Base-by-base conservation (phyloP, 92 coral and sea anemone species). In the Metridium senile region DNA sequence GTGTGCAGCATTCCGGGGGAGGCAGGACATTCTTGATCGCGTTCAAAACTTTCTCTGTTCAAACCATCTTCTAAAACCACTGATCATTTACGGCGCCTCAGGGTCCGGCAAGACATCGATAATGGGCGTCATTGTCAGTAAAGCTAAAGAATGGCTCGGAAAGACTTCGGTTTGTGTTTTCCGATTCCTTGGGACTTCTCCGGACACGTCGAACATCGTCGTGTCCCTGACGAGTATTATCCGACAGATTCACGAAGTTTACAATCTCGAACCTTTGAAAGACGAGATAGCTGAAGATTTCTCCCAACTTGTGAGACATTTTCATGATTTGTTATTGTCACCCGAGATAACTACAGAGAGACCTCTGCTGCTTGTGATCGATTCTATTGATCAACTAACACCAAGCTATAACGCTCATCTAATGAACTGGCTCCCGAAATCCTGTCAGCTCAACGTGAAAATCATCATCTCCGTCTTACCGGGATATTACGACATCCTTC, bases 101-200 rank as follows among this genome's bases (percentile, higher is more conserved):
- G 97, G 97, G 16, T 91, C 97, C 31, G 97, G 97, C 0, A 91
- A 91, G 83, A 91, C 97, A 17, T 91, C 97, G 0, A 85, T 88
- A 39, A 86, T 91, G 89, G 93, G 90, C 25, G 81, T 84, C 68
- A 80, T 84, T 2, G 92, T 91, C 1, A 75, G 79, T 47, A 71
- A 53, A 26, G 75, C 79, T 11, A 91, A 79, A 46, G 75, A 82
- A n/a, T 87, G 92, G 97, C 90, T 91, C 46, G 97, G 93, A 22
- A 71, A 62, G 21, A 82, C 75, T 34, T 75, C 93, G 47, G 88
- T 87, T 10, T 73, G 93, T 19, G 78, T 91, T 59, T 91, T 88
- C 71, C 92, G 97, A 67, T 91, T 91, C 73, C 93, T 91, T 28
- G 97, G 97, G 39, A 84, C 97, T 27, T 91, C 97, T 20, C 97